These are phyloP conservation scores for Maconellicoccus hirsutus DNA, from an alignment of 1,140 invertebrate genomes.

Conservation along the genomic window DNA sequence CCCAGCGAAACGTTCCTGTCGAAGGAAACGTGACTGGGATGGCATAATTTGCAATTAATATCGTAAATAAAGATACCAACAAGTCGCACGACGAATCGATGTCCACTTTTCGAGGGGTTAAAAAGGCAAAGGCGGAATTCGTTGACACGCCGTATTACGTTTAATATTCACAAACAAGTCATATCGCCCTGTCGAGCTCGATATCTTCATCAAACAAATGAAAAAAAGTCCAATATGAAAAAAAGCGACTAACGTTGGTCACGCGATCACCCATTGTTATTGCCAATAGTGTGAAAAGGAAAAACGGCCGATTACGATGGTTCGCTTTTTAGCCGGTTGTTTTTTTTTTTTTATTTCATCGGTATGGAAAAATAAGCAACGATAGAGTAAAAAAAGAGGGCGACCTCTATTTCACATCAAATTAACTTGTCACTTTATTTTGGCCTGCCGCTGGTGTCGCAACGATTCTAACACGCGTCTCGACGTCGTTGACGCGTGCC, in stretches of 20 bases:
- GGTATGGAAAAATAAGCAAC: background rate
- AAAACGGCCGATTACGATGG: constrained; percentile 6
- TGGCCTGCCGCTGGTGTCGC: background rate
- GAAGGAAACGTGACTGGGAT: background rate
- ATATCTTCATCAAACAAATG: constrained; percentile 19
- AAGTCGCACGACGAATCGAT: constrained; percentile 2
- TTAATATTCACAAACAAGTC: constrained; percentile 5
- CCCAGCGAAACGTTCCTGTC: too few relatives aligned
- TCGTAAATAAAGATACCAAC: constrained; percentile 13
- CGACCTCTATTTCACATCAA: constrained; percentile 18
- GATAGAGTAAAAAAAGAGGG: background rate
- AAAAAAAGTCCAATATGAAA: background rate
- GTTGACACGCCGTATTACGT: constrained; percentile 15
- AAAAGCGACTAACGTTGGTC: background rate
- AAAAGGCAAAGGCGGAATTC: background rate
- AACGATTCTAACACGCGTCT: background rate
- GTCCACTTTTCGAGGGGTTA: background rate
- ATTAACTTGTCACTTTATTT: constrained; percentile 18
- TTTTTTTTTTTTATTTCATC: background rate
- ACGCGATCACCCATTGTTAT: constrained; percentile 8
- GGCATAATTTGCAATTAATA: constrained; percentile 18
- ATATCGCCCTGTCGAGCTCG: background rate
- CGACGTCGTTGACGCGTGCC: constrained; percentile 10
- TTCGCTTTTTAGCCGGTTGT: constrained; percentile 1
- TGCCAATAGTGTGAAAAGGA: constrained; percentile 17